These are phyloP conservation scores for Drosophila austrosaltans DNA, from an alignment of 2,888 invertebrate genomes.

Conservation along the genomic window DNA sequence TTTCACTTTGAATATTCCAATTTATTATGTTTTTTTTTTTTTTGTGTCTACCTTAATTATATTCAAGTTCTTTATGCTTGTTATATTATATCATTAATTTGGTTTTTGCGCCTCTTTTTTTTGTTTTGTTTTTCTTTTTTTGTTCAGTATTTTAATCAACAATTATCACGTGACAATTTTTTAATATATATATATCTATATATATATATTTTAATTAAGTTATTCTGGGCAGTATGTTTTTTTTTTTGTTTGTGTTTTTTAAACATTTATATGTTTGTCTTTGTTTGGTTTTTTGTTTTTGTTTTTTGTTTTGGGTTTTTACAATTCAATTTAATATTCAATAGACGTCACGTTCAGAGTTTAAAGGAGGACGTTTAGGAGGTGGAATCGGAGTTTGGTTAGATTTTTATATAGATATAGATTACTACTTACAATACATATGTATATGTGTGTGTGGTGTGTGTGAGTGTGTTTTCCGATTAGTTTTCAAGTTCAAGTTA, in stretches of 20 bases:
- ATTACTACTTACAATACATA: slow-evolving; percentile 14
- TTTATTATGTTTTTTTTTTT: slow-evolving; percentile 32
- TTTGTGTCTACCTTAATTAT: slow-evolving; percentile 73
- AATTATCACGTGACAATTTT: slow-evolving; percentile 79
- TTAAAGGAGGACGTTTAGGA: slow-evolving; percentile 18
- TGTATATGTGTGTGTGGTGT: not conserved
- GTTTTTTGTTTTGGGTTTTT: slow-evolving; percentile 43
- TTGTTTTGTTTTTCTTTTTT: slow-evolving; percentile 5
- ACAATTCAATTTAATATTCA: slow-evolving; percentile 61
- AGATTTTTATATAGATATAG: slow-evolving; percentile 33
- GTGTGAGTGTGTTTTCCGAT: not conserved
- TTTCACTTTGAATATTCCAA: slow-evolving; percentile 20
- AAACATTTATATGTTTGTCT: slow-evolving; percentile 69
- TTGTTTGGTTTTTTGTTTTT: slow-evolving; percentile 11
- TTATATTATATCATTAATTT: slow-evolving; percentile 45
- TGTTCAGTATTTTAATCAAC: slow-evolving; percentile 50
- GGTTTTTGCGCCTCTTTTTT: slow-evolving; percentile 23
- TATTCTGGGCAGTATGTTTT: slow-evolving; percentile 68
- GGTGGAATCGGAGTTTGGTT: slow-evolving; percentile 23
- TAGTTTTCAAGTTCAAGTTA: too few species aligned
- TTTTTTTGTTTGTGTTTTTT: slow-evolving; percentile 53
- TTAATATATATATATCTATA: slow-evolving; percentile 18
- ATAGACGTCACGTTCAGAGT: slow-evolving; percentile 60
- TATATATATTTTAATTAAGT: slow-evolving; percentile 60
- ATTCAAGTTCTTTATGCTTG: slow-evolving; percentile 62